Evolutionary conservation across 2,888 invertebrate genomes (phyloP), one percentile per base, ranked within the genome.

Genomic region (Aphodius sticticus): DNA sequence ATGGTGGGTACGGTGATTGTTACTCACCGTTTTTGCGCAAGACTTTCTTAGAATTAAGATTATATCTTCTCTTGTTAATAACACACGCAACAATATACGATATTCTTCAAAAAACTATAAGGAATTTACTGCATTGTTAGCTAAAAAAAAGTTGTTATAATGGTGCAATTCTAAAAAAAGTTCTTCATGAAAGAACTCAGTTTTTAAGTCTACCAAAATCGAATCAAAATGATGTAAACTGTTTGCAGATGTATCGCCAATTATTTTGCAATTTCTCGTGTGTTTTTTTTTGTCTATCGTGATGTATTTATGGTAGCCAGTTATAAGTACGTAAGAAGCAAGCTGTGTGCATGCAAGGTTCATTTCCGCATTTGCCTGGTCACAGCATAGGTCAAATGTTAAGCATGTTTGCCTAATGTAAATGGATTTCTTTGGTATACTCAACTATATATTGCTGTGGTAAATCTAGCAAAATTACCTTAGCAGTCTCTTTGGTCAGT

Each of bases 341-440:
- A 36, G 37, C 74, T 36, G 36, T 74, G 74, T 74, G 74, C 74
- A 37, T 35, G 74, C 37, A 36, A 35, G 74, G n/a, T 74, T 35
- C 35, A 74, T 74, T 74, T 74, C 74, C 74, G 74, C 74, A 74
- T 74, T 74, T 35, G 74, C 74, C 37, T 35, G 36, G 35, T 35
- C 26, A 35, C 74, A 37, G 71, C 16, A 36, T 74, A 35, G 74
- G 74, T 74, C 74, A 74, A 74, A 74, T 74, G 74, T 74, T 74
- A 74, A 74, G 74, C 36, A 74, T 35, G 74, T 74, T 74, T 74
- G 36, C 36, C 74, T 74, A 36, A 74, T 74, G 74, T 37, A 36
- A 74, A 74, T 70, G 70, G n/a, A 6, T 53, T 53, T 53, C 53
- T 53, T 53, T 53, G 53, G 53, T 5, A 53, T 5, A 53, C 7